Evolutionary conservation across 2,888 invertebrate genomes (phyloP).

Genomic region (Girardia tigrina): DNA sequence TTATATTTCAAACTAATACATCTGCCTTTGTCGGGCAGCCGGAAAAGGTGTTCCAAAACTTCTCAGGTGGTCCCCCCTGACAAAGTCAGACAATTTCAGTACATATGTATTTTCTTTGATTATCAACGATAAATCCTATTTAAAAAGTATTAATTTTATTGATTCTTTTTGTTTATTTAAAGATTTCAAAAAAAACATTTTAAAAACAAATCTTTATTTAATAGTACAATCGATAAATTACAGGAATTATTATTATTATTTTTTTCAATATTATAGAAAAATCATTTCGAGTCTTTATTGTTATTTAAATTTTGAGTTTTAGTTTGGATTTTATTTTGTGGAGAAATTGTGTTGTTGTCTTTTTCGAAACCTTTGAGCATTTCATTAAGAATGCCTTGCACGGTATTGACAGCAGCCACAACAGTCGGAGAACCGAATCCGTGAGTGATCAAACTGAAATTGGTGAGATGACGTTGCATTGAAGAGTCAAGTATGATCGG

Average conservation of each 20-base stretch:
- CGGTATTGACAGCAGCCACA: constrained; percentile 84
- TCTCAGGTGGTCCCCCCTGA: too few species aligned
- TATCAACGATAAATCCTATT: not conserved
- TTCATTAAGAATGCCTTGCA: constrained; percentile 88
- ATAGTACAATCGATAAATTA: constrained; percentile 20
- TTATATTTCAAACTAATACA: too few species aligned
- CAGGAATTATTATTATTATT: not conserved
- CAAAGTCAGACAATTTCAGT: too few species aligned
- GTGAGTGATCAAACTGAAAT: constrained; percentile 93
- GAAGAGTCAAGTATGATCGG: constrained; percentile 81
- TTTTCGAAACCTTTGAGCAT: constrained; percentile 30
- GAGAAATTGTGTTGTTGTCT: constrained; percentile 19
- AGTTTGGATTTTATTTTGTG: not conserved
- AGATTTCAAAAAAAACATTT: not conserved
- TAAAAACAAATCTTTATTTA: constrained; percentile 23
- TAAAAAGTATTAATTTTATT: not conserved
- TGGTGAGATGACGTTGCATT: constrained; percentile 86
- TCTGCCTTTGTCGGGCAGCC: too few species aligned
- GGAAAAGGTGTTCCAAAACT: too few species aligned
- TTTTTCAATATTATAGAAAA: not conserved
- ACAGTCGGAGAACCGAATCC: constrained; percentile 97
- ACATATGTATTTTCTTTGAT: too few species aligned
- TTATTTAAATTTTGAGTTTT: constrained; percentile 16
- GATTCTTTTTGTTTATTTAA: too few species aligned
- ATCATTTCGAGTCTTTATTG: constrained; percentile 4